Conservation (phyloP, 2,888 invertebrate genomes). For the Chorisops tibialis region DNA sequence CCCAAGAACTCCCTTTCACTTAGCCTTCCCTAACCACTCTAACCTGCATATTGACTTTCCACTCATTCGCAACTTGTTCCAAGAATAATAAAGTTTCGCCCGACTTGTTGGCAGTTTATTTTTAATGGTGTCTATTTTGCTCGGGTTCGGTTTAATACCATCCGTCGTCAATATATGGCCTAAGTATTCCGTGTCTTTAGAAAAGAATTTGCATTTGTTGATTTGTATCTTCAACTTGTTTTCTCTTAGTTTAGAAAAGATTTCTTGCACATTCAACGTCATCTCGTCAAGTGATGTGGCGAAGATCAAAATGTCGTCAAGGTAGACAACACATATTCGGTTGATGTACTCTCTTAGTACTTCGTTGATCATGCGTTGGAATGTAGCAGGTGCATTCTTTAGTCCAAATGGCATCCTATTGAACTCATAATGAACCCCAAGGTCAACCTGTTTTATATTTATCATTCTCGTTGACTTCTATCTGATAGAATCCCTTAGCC, state of each 20-base stretch:
- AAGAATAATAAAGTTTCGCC: too few relatives aligned
- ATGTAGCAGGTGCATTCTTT: constrained; percentile 43
- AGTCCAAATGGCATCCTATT: constrained; percentile 44
- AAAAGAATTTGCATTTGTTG: constrained; percentile 18
- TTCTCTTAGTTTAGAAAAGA: constrained; percentile 35
- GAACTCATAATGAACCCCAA: constrained; percentile 39
- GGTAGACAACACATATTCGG: too few relatives aligned
- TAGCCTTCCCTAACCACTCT: too few relatives aligned
- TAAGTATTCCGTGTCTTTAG: constrained; percentile 26
- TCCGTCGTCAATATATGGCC: constrained; percentile 41
- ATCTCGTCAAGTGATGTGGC: constrained; percentile 37
- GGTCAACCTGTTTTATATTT: constrained; percentile 40
- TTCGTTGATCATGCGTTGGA: constrained; percentile 31
- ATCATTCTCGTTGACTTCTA: constrained; percentile 21
- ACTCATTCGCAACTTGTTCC: too few relatives aligned
- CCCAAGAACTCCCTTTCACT: too few relatives aligned
- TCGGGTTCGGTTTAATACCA: constrained; percentile 39
- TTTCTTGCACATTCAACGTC: constrained; percentile 30
- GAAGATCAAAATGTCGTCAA: too few relatives aligned
- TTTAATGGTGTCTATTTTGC: constrained; percentile 35
- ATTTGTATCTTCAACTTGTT: constrained; percentile 10
- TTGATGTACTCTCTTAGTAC: too few relatives aligned
- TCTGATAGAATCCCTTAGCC: constrained; percentile 21
- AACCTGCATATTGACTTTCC: too few relatives aligned
- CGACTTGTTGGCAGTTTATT: too few relatives aligned